Base-by-base conservation (phyloP, 2,888 invertebrate species). In the Lasioglossum lativentre region DNA sequence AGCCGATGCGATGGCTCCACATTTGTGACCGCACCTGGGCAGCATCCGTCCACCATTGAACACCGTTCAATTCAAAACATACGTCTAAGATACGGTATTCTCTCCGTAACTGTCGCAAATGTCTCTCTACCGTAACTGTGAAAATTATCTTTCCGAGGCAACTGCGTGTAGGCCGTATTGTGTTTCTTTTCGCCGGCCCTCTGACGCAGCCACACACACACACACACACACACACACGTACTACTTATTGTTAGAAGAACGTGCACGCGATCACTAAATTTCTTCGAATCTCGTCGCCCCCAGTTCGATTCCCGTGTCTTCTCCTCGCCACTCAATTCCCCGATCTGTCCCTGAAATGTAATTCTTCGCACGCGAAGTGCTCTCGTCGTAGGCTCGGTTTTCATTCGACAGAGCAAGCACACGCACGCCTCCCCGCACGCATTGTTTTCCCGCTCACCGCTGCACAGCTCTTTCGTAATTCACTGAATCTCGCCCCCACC, bases 311-410 rank as follows among this genome's bases (percentile, higher is more conserved):
- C 27, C 52, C 59, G 59, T 63, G 47, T 68, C 71, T 30, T 73
- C 71, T 72, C 40, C 83, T 45, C 74, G 59, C 74, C 66, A 66
- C 79, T 80, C 79, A 38, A 83, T 88, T 82, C 82, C 70, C 78
- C 75, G 81, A 79, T 81, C 87, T 38, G 80, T 78, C 86, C 75
- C 63, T 71, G 56, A 30, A 40, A 80, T 82, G 75, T 78, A 86
- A 90, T 90, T 85, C 75, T 78, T 89, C 80, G 79, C 89, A 86
- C 86, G 83, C 82, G 76, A 88, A 80, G 81, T 71, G 73, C 76
- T 78, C 85, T 75, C 78, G 72, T 68, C 30, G 30, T 59, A 38
- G 81, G 52, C 75, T 63, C 47, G 80, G 83, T 82, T 87, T 87
- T 84, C 82, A 89, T 89, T 88, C 75, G 52, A 47, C 63, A 30